These are phyloP conservation scores for Masticophis lateralis DNA, from an alignment of 2,797 vertebrate genomes.

Conservation along the genomic window DNA sequence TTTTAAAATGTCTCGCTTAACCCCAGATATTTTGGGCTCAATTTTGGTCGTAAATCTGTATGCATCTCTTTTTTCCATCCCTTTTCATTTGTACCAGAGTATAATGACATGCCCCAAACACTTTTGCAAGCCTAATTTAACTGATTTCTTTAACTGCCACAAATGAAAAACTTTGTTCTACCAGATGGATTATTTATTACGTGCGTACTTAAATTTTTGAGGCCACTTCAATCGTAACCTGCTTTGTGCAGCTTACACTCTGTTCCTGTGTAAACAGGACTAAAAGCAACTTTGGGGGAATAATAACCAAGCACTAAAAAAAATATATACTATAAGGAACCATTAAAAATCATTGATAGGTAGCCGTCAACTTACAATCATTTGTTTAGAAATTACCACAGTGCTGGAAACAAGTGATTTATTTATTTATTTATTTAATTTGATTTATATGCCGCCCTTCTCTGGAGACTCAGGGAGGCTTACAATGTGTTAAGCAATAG, in stretches of 20 bases:
- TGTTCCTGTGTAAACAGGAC: neutral
- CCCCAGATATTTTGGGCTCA: too few relatives aligned
- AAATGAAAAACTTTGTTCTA: neutral
- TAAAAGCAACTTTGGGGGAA: neutral
- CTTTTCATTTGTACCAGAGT: neutral
- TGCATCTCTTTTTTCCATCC: neutral
- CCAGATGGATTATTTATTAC: neutral
- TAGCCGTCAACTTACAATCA: too few relatives aligned
- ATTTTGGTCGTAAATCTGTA: too few relatives aligned
- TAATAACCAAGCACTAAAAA: neutral
- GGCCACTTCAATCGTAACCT: too few relatives aligned
- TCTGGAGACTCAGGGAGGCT: too few relatives aligned
- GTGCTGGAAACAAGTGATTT: too few relatives aligned
- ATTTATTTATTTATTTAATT: too few relatives aligned
- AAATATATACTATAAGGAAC: neutral
- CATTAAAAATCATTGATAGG: too few relatives aligned
- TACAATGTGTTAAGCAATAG: too few relatives aligned
- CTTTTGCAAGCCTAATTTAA: neutral
- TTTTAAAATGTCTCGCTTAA: too few relatives aligned
- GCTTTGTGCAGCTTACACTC: neutral
- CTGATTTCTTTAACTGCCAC: neutral
- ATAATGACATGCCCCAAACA: neutral
- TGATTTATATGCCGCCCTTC: too few relatives aligned
- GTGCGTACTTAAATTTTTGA: neutral
- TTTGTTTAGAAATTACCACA: too few relatives aligned